Evolutionary conservation across 2,888 invertebrate genomes (phyloP), one percentile per base, ranked within the genome.

Genomic region (Zaprionus obscuricornis): DNA sequence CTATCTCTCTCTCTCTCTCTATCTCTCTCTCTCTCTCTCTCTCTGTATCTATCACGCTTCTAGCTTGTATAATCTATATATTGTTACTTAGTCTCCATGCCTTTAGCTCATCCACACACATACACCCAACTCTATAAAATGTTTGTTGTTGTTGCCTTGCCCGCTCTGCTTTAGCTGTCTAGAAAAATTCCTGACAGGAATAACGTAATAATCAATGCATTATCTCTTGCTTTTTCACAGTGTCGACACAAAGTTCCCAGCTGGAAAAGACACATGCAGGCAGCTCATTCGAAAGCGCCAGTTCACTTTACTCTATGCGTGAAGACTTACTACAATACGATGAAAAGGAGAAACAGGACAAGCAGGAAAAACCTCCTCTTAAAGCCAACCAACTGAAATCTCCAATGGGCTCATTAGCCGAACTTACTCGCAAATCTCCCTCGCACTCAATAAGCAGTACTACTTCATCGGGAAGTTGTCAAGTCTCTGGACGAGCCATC

Each of bases 231-330:
- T 16, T 18, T 50, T 24, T 43, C 50, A 2, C 57, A 90, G 90
- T 88, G 51, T 89, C 90, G 57, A 89, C 89, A 0, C 90, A 90
- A 62, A 90, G 88, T 47, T 90, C 90, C 0, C 90, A 90, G 90
- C 92, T 92, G 70, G 92, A 92, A 65, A 86, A 88, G 47, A 93
- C 92, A 2, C 93, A 93, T 85, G 95, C 95, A 62, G 96, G 96
- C 17, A 96, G 95, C 68, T 96, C 96, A n/a, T 96, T 96, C 89
- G 96, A 96, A 90, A 96, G 96, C 88, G 95, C 95, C 64, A 95
- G 95, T 54, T 95, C 95, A 31, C 91, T 95, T 57, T 95, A 95
- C 89, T 95, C 95, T 70, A 94, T 95, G 26, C 92, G 94, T 66
- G 94, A 94, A 65, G 95, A 95, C 87, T 93, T 93, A 64, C 66